Percentiles rank a stretch among this genome's conserved stretches.
Evolutionary conservation across 64 coral and sea anemone species (phyloP).

Genomic region (Dendrophyllia cribrosa): DNA sequence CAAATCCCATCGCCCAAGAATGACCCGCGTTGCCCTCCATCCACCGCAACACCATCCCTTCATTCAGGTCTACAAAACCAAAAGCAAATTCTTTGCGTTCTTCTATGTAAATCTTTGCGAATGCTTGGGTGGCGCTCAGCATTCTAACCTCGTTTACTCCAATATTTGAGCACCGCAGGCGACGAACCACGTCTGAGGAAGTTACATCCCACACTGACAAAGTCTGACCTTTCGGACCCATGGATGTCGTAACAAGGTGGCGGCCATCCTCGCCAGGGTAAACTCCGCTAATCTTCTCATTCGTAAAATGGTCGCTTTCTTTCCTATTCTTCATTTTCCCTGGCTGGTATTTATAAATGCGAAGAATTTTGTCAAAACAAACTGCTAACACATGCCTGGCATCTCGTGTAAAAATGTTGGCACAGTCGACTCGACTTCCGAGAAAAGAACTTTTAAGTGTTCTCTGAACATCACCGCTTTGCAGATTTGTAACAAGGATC

Average conservation of each 20-base stretch:
- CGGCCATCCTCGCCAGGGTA: slow-evolving; percentile 39
- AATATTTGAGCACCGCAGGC: slow-evolving; percentile 10
- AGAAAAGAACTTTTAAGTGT: not conserved
- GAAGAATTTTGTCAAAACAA: slow-evolving; percentile 46
- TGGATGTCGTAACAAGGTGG: slow-evolving; percentile 25
- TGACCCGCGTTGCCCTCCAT: slow-evolving; percentile 24
- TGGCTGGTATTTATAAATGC: slow-evolving; percentile 13
- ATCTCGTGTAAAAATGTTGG: slow-evolving; percentile 10
- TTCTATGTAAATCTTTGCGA: slow-evolving; percentile 32
- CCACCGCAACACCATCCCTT: slow-evolving; percentile 21
- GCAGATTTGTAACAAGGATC: slow-evolving; percentile 5
- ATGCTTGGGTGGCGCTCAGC: slow-evolving; percentile 24
- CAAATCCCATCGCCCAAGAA: slow-evolving; percentile 24
- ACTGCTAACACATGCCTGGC: slow-evolving; percentile 13
- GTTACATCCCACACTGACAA: slow-evolving; percentile 38
- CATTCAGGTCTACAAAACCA: slow-evolving; percentile 42
- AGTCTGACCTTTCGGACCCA: not conserved
- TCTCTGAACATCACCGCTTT: not conserved
- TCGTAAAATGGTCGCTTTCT: not conserved
- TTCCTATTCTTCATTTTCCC: not conserved
- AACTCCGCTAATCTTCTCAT: slow-evolving; percentile 7
- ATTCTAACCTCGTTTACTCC: slow-evolving; percentile 44
- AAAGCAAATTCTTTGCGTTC: slow-evolving; percentile 20
- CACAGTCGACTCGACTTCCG: slow-evolving; percentile 27
- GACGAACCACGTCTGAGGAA: not conserved